Evolutionary conservation across 1,140 invertebrate species (phyloP).

Genomic region (Zaprionus gabonicus): DNA sequence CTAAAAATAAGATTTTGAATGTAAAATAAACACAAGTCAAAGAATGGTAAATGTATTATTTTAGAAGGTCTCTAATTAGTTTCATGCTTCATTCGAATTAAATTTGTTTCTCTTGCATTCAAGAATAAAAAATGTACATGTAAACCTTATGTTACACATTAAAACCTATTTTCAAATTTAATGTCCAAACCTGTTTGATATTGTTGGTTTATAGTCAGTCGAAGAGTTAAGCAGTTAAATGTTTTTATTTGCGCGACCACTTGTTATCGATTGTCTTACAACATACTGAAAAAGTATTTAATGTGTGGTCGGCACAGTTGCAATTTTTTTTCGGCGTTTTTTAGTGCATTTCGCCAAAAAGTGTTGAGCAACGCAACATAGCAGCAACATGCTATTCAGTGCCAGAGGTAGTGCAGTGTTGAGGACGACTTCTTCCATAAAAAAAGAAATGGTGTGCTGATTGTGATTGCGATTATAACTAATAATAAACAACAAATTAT

Average conservation of each 20-base stretch:
- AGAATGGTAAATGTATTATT: constrained; percentile 50
- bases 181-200: neutral
- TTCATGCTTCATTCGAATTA: neutral
- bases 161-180: neutral
- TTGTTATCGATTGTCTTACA: neutral
- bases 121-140: neutral
- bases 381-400: constrained; percentile 46
- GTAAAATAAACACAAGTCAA: constrained; percentile 73
- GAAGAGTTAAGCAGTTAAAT: neutral
- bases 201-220: too few relatives aligned
- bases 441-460: constrained; percentile 69
- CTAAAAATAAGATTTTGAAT: constrained; percentile 72
- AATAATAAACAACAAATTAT: constrained; percentile 31
- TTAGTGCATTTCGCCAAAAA: constrained; percentile 17
- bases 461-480: constrained; percentile 58
- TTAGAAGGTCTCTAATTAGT: neutral
- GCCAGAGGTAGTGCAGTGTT: constrained; percentile 46
- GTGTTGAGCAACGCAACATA: constrained; percentile 27
- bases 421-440: constrained; percentile 44
- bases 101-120: neutral
- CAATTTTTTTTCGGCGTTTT: constrained; percentile 2
- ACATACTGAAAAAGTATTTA: neutral
- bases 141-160: neutral
- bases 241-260: neutral
- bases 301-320: neutral